These are phyloP conservation scores for Oscheius sp. DNA, from an alignment of 2,888 invertebrate genomes.

Conservation along the genomic window DNA sequence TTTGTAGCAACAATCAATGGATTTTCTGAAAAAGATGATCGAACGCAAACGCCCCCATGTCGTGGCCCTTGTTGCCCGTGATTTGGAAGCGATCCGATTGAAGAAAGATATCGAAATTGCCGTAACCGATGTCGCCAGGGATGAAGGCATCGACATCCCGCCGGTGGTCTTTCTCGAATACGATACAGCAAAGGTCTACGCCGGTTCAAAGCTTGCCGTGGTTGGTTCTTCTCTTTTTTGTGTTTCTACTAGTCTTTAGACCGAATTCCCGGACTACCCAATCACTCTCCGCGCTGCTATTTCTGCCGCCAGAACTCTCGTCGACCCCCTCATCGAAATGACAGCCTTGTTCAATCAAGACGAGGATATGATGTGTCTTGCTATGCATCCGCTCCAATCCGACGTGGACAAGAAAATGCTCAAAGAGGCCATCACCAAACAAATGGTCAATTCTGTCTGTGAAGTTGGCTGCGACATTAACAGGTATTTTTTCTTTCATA, in stretches of 20 bases:
- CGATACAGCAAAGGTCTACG: slow-evolving; percentile 89
- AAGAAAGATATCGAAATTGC: slow-evolving; percentile 40
- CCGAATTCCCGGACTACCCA: slow-evolving; percentile 77
- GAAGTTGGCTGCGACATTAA: slow-evolving; percentile 77
- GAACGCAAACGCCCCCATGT: slow-evolving; percentile 91
- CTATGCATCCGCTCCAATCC: slow-evolving; percentile 86
- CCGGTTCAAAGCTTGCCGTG: slow-evolving; percentile 82
- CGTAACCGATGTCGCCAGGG: slow-evolving; percentile 72
- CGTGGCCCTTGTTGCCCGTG: slow-evolving; percentile 90
- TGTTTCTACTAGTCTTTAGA: slow-evolving; percentile 12
- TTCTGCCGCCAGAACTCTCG: slow-evolving; percentile 89
- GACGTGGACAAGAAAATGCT: slow-evolving; percentile 79
- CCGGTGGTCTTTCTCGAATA: slow-evolving; percentile 90
- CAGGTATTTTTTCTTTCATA: slow-evolving; percentile 32
- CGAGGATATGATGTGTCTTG: slow-evolving; percentile 93
- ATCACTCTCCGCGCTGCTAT: slow-evolving; percentile 89
- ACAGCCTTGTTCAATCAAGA: slow-evolving; percentile 94
- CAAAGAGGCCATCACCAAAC: slow-evolving; percentile 85
- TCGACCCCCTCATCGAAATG: slow-evolving; percentile 95
- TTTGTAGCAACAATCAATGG: slow-evolving; percentile 61
- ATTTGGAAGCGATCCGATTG: slow-evolving; percentile 60
- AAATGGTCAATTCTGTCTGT: slow-evolving; percentile 92
- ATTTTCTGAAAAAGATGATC: slow-evolving; percentile 80
- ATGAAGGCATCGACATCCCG: slow-evolving; percentile 72
- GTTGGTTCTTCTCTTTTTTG: slow-evolving; percentile 32